phyloP scores from a whole-genome alignment of 2,888 invertebrate genomes.

The Vesta saturnalis region DNA sequence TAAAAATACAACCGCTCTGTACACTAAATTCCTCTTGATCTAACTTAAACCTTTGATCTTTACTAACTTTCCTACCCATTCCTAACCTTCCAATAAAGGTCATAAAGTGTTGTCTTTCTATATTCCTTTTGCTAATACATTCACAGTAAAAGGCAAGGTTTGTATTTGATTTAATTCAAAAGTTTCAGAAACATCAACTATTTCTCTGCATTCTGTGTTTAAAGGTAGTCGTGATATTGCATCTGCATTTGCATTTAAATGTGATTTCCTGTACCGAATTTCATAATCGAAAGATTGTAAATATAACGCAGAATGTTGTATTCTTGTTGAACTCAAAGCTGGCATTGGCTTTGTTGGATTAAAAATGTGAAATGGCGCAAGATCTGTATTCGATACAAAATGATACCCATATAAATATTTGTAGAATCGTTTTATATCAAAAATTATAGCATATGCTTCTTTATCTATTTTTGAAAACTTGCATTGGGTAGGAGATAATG shows the following conservation, averaged over 20 bases:
- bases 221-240: constrained; percentile 2
- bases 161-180: constrained; percentile 7
- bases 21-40: constrained; percentile 1
- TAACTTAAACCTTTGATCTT: neutral
- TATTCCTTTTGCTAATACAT: neutral
- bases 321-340: neutral
- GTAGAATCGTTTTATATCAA: constrained; percentile 1
- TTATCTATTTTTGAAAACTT: constrained; percentile 12
- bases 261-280: neutral
- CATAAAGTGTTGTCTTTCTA: neutral
- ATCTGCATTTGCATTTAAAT: constrained; percentile 11
- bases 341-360: neutral
- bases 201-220: neutral
- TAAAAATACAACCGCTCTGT: constrained; percentile 2
- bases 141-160: neutral
- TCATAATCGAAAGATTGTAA: constrained; percentile 11
- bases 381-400: constrained; percentile 2
- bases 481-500: neutral
- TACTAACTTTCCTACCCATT: neutral
- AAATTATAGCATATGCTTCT: neutral
- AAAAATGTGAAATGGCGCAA: constrained; percentile 14
- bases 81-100: neutral
- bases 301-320: constrained; percentile 11
- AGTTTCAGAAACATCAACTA: neutral
- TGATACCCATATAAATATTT: constrained; percentile 6